Conservation (phyloP, 2,113 vertebrate species). For the Asarcornis scutulata region DNA sequence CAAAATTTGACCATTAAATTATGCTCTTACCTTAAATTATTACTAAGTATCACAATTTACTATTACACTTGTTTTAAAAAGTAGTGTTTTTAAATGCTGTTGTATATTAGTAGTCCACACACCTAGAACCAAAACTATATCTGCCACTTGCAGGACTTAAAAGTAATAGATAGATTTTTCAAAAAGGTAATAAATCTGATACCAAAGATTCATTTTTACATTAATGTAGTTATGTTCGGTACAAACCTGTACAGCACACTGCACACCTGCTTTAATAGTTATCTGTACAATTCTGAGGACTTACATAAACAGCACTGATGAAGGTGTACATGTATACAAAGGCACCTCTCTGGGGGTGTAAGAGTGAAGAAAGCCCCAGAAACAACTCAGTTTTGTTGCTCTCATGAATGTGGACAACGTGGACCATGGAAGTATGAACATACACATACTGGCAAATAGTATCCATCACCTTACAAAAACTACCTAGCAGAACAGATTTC, state of each 20-base stretch:
- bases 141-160: neutral
- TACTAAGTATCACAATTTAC: neutral
- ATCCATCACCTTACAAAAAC: neutral
- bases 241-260: neutral
- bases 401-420: neutral
- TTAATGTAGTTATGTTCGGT: neutral
- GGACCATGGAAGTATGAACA: neutral
- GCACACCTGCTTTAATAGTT: neutral
- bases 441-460: neutral
- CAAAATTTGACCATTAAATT: neutral
- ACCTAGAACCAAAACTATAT: neutral
- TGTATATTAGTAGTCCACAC: neutral
- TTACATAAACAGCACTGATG: rapidly evolving
- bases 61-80: neutral
- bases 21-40: neutral
- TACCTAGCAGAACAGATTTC: neutral
- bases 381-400: neutral
- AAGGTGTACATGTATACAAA: neutral
- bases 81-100: neutral
- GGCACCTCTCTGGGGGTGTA: rapidly evolving
- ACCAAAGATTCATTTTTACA: neutral
- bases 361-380: neutral
- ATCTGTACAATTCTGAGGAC: neutral
- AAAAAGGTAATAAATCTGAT: neutral
- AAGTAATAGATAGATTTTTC: neutral